Evolutionary conservation across 2,888 invertebrate genomes (phyloP).

Genomic region (Rhamphomyia laevipes): DNA sequence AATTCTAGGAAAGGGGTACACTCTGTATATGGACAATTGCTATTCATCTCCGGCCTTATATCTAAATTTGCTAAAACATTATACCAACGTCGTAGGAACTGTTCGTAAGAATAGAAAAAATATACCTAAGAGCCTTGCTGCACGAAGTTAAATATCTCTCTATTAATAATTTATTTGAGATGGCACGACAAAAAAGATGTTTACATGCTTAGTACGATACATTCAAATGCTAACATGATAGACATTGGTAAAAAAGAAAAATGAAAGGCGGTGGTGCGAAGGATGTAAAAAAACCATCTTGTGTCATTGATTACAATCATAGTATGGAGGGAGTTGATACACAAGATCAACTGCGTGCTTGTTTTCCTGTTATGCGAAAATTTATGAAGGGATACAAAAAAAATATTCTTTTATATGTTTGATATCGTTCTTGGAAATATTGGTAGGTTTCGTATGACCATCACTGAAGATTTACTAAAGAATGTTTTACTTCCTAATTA

Average conservation of each 20-base stretch:
- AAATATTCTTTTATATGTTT: constrained; percentile 3
- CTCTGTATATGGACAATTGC: constrained; percentile 1
- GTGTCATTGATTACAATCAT: constrained; percentile 5
- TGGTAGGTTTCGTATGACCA: background rate
- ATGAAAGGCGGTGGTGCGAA: background rate
- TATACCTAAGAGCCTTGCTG: constrained; percentile 1
- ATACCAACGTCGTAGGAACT: constrained; percentile 5
- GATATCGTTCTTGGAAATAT: constrained; percentile 3
- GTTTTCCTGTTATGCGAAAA: constrained; percentile 5
- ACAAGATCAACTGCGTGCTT: constrained; percentile 4
- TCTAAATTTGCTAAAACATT: constrained; percentile 4
- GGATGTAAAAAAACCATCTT: constrained; percentile 4
- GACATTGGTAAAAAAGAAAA: constrained; percentile 1
- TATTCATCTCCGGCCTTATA: constrained; percentile 3
- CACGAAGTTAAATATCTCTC: background rate
- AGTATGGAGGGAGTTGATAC: constrained; percentile 5
- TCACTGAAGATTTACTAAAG: constrained; percentile 1
- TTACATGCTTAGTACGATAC: constrained; percentile 1
- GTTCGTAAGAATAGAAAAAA: constrained; percentile 2
- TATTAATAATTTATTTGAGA: background rate
- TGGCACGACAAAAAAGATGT: constrained; percentile 6
- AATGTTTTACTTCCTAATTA: background rate
- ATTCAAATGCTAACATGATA: constrained; percentile 3
- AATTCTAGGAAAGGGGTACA: constrained; percentile 2
- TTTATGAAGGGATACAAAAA: constrained; percentile 4